Evolutionary conservation across 1,140 invertebrate species (phyloP).

Genomic region (Pogonomyrmex californicus): DNA sequence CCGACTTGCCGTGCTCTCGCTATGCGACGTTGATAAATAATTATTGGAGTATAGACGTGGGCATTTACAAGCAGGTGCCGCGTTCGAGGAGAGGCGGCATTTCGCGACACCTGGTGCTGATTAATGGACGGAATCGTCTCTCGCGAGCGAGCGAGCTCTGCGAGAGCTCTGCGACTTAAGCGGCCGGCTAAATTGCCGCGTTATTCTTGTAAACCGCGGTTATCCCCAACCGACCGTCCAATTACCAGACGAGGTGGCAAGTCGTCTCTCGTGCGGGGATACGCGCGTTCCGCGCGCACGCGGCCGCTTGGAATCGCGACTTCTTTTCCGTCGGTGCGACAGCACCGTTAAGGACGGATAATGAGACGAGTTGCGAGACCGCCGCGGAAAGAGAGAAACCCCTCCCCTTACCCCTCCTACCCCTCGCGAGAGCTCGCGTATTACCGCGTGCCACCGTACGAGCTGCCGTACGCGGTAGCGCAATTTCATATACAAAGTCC

Average conservation of each 20-base stretch:
- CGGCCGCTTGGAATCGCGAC: constrained; percentile 50
- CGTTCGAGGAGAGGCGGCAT: constrained; percentile 34
- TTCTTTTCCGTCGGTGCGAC: constrained; percentile 55
- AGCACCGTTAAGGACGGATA: constrained; percentile 72
- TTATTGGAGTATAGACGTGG: constrained; percentile 70
- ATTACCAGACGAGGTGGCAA: constrained; percentile 74
- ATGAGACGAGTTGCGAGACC: constrained; percentile 55
- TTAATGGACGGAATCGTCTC: constrained; percentile 74
- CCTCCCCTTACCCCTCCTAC: neutral
- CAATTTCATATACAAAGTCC: constrained; percentile 34
- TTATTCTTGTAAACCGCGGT: constrained; percentile 76
- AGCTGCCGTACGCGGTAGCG: constrained; percentile 22
- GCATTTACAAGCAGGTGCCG: constrained; percentile 72
- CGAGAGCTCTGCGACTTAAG: constrained; percentile 68
- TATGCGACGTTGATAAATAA: constrained; percentile 75
- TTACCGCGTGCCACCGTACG: neutral
- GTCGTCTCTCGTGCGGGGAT: constrained; percentile 54
- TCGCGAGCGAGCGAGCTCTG: constrained; percentile 54
- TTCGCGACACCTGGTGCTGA: constrained; percentile 75
- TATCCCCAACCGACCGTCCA: constrained; percentile 71
- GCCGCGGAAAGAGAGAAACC: constrained; percentile 24
- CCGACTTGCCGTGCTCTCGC: constrained; percentile 48
- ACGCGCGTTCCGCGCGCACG: constrained; percentile 59
- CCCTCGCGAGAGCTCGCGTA: neutral
- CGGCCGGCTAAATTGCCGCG: constrained; percentile 73